phyloP scores from a whole-genome alignment of 2,797 vertebrate genomes.

The Sparus aurata region DNA sequence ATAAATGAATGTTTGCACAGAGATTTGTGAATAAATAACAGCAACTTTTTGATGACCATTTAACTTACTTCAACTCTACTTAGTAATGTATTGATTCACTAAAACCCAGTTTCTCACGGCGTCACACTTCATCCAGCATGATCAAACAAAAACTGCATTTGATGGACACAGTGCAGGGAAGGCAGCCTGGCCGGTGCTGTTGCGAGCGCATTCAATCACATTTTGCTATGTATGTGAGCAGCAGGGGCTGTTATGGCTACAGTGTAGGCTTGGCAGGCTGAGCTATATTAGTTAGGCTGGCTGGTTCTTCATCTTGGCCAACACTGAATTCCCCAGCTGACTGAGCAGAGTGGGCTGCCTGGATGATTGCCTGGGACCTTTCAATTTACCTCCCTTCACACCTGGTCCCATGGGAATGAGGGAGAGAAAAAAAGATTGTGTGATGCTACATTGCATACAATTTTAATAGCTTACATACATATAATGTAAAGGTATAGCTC shows the following conservation, averaged over 20 bases:
- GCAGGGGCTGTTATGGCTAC: slow-evolving; percentile 34
- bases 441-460: neutral
- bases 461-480: slow-evolving; percentile 3
- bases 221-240: slow-evolving; percentile 39
- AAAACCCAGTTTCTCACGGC: neutral
- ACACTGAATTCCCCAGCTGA: slow-evolving; percentile 70
- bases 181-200: neutral
- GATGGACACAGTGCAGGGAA: slow-evolving; percentile 20
- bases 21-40: neutral
- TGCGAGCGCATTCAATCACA: slow-evolving; percentile 39
- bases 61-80: too few species aligned
- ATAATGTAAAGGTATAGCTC: slow-evolving; percentile 4
- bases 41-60: neutral
- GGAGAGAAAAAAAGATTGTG: slow-evolving; percentile 1
- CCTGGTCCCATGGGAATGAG: slow-evolving; percentile 33
- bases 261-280: slow-evolving; percentile 36
- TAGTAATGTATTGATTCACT: neutral
- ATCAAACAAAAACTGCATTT: slow-evolving; percentile 28
- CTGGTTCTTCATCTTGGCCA: slow-evolving; percentile 61
- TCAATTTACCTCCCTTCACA: slow-evolving; percentile 77
- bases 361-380: slow-evolving; percentile 77
- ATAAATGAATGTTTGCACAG: neutral
- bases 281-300: slow-evolving; percentile 58
- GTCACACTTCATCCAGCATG: neutral
- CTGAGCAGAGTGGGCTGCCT: slow-evolving; percentile 54